phyloP scores from a whole-genome alignment of 2,888 invertebrate genomes.

The Drosophila mimetica region DNA sequence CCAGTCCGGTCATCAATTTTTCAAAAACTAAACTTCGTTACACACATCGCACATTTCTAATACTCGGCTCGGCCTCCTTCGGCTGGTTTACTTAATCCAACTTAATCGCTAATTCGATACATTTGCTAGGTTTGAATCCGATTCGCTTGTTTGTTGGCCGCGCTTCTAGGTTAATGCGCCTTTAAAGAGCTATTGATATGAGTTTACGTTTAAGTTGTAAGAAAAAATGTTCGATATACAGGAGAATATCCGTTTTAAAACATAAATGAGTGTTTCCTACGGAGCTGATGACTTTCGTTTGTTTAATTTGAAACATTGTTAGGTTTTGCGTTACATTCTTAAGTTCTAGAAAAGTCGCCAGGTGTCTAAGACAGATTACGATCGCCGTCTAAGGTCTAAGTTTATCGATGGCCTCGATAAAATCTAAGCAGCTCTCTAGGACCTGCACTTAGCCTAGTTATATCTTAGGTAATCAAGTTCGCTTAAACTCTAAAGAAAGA shows the following conservation, averaged over 20 bases:
- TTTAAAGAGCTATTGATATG: constrained; percentile 67
- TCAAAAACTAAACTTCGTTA: constrained; percentile 47
- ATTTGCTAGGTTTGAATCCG: constrained; percentile 52
- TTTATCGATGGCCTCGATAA: constrained; percentile 45
- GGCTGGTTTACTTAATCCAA: constrained; percentile 28
- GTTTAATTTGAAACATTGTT: constrained; percentile 14
- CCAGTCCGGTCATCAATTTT: constrained; percentile 40
- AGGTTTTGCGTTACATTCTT: constrained; percentile 29
- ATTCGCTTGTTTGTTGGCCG: constrained; percentile 34
- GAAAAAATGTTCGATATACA: constrained; percentile 37
- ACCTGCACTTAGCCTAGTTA: constrained; percentile 64
- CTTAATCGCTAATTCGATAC: constrained; percentile 54
- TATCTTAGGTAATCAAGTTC: constrained; percentile 53
- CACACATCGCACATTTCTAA: constrained; percentile 25
- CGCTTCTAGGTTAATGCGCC: constrained; percentile 40
- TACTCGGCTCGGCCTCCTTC: constrained; percentile 12
- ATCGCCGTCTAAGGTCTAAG: constrained; percentile 52
- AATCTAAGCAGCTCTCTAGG: constrained; percentile 67
- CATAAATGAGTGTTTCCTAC: constrained; percentile 27
- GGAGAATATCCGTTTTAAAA: constrained; percentile 24
- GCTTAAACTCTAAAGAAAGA: constrained; percentile 59
- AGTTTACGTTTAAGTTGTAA: constrained; percentile 45
- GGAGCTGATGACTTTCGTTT: constrained; percentile 16
- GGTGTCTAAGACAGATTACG: constrained; percentile 46
- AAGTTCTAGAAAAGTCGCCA: constrained; percentile 27